phyloP scores from a whole-genome alignment of 2,797 vertebrate species.

The Cryptoprocta ferox region DNA sequence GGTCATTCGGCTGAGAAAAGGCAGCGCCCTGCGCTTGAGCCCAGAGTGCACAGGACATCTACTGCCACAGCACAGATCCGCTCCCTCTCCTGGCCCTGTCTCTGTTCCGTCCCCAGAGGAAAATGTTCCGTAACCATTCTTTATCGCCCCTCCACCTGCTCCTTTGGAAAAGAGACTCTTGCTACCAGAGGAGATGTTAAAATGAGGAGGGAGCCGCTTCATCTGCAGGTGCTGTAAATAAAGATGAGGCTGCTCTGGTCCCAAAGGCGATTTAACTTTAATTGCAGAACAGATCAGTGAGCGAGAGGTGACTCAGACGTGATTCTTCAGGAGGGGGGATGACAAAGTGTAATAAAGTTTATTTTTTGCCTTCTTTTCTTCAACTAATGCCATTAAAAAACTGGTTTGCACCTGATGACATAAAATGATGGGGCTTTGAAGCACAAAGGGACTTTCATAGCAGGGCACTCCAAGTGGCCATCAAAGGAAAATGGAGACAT shows the following conservation, averaged over 20 bases:
- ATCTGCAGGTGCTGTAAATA: constrained; percentile 73
- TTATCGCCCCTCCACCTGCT: not conserved
- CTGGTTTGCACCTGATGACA: not conserved
- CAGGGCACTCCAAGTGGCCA: not conserved
- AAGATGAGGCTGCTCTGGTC: constrained; percentile 67
- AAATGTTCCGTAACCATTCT: not conserved
- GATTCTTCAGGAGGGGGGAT: not conserved
- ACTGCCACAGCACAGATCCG: not conserved
- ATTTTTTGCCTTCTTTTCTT: constrained; percentile 19
- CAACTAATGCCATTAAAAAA: constrained; percentile 43
- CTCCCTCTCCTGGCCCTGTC: not conserved
- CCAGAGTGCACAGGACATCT: not conserved
- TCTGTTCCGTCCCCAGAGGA: not conserved
- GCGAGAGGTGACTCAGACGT: constrained; percentile 67
- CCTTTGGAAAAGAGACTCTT: constrained; percentile 49
- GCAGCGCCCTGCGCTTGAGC: not conserved
- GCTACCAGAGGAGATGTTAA: constrained; percentile 56
- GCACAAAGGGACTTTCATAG: constrained; percentile 28
- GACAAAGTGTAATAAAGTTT: constrained; percentile 6
- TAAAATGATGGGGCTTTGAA: constrained; percentile 35
- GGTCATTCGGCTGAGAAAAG: not conserved
- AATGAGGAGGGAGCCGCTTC: constrained; percentile 53
- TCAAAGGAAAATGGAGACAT: constrained; percentile 20
- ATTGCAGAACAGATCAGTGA: constrained; percentile 59
- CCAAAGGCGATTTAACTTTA: constrained; percentile 71